These are phyloP conservation scores for Andrena cerasifolii DNA, from an alignment of 1,140 invertebrate species.

Conservation along the genomic window DNA sequence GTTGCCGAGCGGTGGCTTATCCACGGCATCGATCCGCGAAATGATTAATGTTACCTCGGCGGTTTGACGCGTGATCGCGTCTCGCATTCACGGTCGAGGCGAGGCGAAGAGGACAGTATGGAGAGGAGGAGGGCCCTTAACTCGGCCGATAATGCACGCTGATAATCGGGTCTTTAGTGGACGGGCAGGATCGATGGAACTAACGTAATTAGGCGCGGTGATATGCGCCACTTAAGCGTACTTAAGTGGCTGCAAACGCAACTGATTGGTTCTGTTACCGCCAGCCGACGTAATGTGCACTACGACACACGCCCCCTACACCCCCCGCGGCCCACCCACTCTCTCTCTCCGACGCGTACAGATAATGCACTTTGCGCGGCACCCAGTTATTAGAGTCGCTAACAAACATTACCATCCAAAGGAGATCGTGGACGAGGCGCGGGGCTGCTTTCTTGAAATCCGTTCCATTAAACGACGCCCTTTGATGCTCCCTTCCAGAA, in stretches of 20 bases:
- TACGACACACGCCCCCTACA: conserved; percentile 6
- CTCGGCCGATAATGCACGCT: conserved; percentile 65
- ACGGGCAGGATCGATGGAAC: conserved; percentile 67
- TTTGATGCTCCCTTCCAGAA: neutral
- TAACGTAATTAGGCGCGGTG: conserved; percentile 68
- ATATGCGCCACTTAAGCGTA: conserved; percentile 70
- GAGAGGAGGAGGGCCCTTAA: conserved; percentile 57
- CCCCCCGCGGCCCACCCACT: no score
- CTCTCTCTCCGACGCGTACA: conserved; percentile 27
- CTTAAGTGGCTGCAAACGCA: conserved; percentile 70
- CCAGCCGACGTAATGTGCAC: conserved; percentile 50
- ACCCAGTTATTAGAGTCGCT: conserved; percentile 46
- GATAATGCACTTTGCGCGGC: conserved; percentile 29
- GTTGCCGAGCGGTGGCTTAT: conserved; percentile 8
- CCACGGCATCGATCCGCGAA: conserved; percentile 38
- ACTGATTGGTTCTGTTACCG: conserved; percentile 67
- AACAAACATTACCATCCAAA: conserved; percentile 10
- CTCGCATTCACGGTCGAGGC: conserved; percentile 54
- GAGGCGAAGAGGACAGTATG: conserved; percentile 45
- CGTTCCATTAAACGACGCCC: conserved; percentile 2
- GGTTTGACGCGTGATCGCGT: conserved; percentile 44
- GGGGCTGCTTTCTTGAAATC: neutral
- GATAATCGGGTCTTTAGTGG: conserved; percentile 69
- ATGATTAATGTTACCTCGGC: conserved; percentile 49
- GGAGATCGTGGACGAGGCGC: neutral